A percentile compares a stretch with the other conserved stretches of the same genome.
These are phyloP conservation scores for Oikopleura vanhoeffeni DNA, from an alignment of 23 tunicate genomes.

Conservation along the genomic window DNA sequence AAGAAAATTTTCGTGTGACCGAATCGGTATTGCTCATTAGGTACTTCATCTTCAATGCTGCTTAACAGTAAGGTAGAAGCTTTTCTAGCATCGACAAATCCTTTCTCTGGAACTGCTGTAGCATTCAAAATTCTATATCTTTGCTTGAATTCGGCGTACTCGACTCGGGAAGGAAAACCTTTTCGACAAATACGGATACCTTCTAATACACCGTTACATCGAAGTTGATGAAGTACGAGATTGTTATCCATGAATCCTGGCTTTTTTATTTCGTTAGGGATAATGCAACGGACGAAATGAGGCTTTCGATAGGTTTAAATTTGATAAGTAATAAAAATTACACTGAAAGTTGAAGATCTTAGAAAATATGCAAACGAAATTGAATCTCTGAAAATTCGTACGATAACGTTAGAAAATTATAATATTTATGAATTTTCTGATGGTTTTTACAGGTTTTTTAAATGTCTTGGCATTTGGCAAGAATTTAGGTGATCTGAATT, in stretches of 20 bases:
- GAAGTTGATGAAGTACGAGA: conserved; percentile 15
- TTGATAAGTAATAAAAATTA: too few species aligned
- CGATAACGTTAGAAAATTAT: too few species aligned
- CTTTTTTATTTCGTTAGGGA: background rate
- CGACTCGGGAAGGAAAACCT: conserved; percentile 13
- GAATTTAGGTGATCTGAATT: too few species aligned
- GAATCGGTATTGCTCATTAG: background rate
- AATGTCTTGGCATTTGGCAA: too few species aligned
- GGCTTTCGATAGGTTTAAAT: too few species aligned
- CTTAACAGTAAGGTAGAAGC: background rate
- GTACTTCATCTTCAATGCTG: background rate
- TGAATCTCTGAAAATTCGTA: too few species aligned
- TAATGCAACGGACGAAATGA: conserved; percentile 13
- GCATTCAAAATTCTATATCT: background rate
- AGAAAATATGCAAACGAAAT: too few species aligned
- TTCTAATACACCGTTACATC: conserved; percentile 15
- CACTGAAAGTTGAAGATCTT: too few species aligned
- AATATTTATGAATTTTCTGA: too few species aligned
- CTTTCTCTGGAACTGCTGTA: background rate
- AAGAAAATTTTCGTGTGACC: conserved; percentile 41
- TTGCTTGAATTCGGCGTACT: background rate
- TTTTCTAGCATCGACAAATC: background rate
- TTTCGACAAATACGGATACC: conserved; percentile 15
- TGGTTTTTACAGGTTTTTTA: too few species aligned
- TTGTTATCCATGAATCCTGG: conserved; percentile 12